Base-by-base conservation (phyloP, 2,113 vertebrate genomes). In the Ranitomeya imitator region DNA sequence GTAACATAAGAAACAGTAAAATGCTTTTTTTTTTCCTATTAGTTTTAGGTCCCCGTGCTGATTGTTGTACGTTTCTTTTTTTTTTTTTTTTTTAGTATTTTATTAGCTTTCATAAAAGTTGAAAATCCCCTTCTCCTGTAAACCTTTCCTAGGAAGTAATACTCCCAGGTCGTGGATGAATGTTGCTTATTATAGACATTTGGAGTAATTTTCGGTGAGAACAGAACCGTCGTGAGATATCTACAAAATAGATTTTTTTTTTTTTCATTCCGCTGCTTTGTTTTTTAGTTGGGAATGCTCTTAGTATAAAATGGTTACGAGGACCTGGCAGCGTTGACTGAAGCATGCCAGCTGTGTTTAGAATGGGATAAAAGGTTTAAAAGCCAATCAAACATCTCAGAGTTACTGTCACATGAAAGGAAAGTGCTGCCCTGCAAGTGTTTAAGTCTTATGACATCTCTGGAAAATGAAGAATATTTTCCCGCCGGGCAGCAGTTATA, bases 331-430 rank as follows among this genome's bases (percentile, higher is more conserved):
- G 79, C 54, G 86, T 16, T 60, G 86, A 82, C 63, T 87, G 86
- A 87, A 82, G 52, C 2, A 19, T 52, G 79, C 59, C 78, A 82
- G 86, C 78, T 87, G 86, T 87, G 65, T 82, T 59, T 37, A 60
- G 65, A 51, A 45, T 55, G 65, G 79, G 52, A 87, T 86, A 79
- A 77, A 86, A 78, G 74, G 85, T 78, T 78, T 86, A 63, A 52
- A 51, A 86, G 74, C 37, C 59, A 86, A 86, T 78, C 73, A 65
- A 74, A 61, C 69, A 51, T 77, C 59, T 45, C 14, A 77, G 69
- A 60, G 55, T 60, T 84, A 84, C 51, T 84, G 82, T 54, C 82
- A 84, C 82, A 55, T 84, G 63, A 84, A 84, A 65, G 71, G 23
- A 60, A 19, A 45, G 59, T 31, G 57, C 13, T 51, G 37, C 26